A percentile compares a stretch with the other conserved stretches of the same genome.
phyloP scores from a whole-genome alignment of 30 jellyfish, hydroid and myxozoan species.

The Aurelia aurita region DNA sequence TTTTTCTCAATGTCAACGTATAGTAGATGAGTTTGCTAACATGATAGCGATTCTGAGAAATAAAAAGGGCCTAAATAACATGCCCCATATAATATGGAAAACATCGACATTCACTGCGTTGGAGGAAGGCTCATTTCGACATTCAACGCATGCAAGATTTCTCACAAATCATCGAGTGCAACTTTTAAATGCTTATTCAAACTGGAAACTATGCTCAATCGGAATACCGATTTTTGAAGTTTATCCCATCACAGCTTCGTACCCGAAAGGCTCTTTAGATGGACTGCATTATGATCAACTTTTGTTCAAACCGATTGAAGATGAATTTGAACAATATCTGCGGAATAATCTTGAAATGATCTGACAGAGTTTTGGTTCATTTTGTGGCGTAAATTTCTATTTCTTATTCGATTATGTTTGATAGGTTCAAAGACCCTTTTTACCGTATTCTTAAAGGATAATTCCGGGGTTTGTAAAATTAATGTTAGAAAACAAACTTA shows the following conservation, averaged over 20 bases:
- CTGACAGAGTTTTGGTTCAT: too few species aligned
- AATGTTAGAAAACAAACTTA: too few species aligned
- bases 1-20: background rate
- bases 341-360: background rate
- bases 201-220: background rate
- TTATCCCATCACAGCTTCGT: constrained; percentile 29
- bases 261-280: constrained; percentile 7
- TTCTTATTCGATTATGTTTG: too few species aligned
- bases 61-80: background rate
- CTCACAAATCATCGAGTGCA: constrained; percentile 37
- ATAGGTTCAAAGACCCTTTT: too few species aligned
- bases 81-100: constrained; percentile 62
- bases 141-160: constrained; percentile 19
- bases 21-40: constrained; percentile 15
- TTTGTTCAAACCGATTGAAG: constrained; percentile 21
- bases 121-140: background rate
- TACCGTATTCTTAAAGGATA: too few species aligned
- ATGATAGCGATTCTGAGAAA: background rate
- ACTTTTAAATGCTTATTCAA: constrained; percentile 31
- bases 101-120: constrained; percentile 42
- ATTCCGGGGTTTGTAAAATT: too few species aligned
- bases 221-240: constrained; percentile 37
- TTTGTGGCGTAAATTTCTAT: too few species aligned
- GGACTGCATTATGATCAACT: constrained; percentile 5
- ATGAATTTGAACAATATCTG: background rate